phyloP scores from a whole-genome alignment of 2,113 vertebrate genomes.

The Pluvialis apricaria region DNA sequence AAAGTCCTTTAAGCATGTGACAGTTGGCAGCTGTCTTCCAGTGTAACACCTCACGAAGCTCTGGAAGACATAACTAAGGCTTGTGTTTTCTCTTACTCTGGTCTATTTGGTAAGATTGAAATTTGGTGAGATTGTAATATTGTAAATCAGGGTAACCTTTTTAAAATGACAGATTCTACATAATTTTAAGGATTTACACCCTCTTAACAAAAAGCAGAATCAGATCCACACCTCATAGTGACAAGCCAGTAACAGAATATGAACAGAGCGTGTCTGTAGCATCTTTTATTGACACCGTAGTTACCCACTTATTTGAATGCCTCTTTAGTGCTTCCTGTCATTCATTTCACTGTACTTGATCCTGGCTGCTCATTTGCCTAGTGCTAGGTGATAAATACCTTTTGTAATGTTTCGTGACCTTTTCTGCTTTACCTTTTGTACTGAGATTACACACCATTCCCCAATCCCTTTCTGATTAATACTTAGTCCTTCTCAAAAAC shows the following conservation, averaged over 20 bases:
- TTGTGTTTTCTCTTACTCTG: neutral
- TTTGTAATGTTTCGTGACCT: neutral
- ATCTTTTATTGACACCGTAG: neutral
- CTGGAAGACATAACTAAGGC: neutral
- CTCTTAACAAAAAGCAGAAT: neutral
- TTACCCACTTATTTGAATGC: neutral
- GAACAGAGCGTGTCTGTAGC: neutral
- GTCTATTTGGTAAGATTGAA: too few species aligned
- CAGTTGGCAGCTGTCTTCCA: neutral
- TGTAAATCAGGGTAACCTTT: neutral
- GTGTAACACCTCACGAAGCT: neutral
- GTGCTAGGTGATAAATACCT: neutral
- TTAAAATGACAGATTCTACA: neutral
- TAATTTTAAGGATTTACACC: neutral
- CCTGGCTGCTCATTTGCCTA: neutral
- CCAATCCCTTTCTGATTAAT: too few species aligned
- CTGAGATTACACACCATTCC: neutral
- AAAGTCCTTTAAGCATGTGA: neutral
- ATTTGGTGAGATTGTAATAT: neutral
- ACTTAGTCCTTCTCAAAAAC: too few species aligned
- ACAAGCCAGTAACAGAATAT: neutral
- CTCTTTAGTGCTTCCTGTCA: neutral
- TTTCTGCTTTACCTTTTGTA: neutral
- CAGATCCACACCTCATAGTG: neutral
- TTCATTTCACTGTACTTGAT: neutral